Evolutionary conservation across 2,113 vertebrate species (phyloP), one percentile per base, ranked within the genome.

Genomic region (Phainopepla nitens): DNA sequence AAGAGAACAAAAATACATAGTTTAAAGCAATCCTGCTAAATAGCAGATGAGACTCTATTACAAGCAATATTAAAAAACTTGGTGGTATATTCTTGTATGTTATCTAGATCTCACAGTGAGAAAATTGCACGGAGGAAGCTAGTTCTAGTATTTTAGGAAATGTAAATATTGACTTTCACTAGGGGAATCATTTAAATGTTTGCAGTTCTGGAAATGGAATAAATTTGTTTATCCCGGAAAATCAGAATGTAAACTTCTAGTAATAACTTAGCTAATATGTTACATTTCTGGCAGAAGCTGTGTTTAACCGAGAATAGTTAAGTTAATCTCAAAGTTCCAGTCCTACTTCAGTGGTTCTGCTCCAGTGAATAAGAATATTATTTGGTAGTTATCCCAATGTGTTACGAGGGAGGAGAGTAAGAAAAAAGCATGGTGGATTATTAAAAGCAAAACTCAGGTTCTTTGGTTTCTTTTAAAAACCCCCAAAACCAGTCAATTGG

Each of bases 71-170:
- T 87, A 49, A 87, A 83, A 91, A 51, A 27, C 31, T 17, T 27
- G 13, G 3, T 77, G 36, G 7, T 49, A 3, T 68, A 25, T 88
- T 87, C 39, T 77, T 87, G 10, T 65, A 27, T 35, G 20, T 66
- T 88, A 0, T 65, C 62, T 88, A 33, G 54, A 86, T 88, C 39
- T 82, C 49, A 41, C 22, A 8, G 31, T 92, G 62, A 92, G 85
- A 92, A 94, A 82, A 96, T 90, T 95, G 39, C 57, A 54, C 84
- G 62, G 79, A 88, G 79, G 76, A 95, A 96, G 73, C 11, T 89
- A 70, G 29, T 45, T 83, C 23, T 85, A 69, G 33, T 79, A 69
- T 94, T 87, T 91, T 65, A 47, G 47, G 82, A 91, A 95, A 50
- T 61, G 57, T 87, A 93, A 94, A 91, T 51, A 91, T 17, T 89